Conservation (phyloP, 2,888 invertebrate genomes). For the Rhodophaea formosa region DNA sequence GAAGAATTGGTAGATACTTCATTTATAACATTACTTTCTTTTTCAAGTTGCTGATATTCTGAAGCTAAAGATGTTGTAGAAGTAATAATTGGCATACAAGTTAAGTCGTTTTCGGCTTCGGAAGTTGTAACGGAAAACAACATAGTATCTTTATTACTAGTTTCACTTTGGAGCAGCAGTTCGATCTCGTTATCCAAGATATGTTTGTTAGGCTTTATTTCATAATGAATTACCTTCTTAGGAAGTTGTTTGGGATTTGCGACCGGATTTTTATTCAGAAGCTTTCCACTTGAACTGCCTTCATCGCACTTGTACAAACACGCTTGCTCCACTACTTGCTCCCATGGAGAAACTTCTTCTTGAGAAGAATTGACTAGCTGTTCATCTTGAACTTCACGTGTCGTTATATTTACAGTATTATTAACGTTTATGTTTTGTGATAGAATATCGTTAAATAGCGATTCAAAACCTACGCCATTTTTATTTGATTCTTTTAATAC, state of each 20-base stretch:
- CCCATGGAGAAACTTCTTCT: not conserved
- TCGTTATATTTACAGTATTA: not conserved
- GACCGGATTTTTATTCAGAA: slow-evolving; percentile 61
- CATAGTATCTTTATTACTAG: not conserved
- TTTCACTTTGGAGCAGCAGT: not conserved
- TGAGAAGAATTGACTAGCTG: not conserved
- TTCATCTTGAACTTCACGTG: not conserved
- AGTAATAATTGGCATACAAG: slow-evolving; percentile 58
- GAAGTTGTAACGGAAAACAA: slow-evolving; percentile 19
- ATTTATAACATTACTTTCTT: slow-evolving; percentile 21
- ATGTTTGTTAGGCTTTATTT: slow-evolving; percentile 21
- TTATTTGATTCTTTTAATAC: not conserved
- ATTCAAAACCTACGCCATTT: not conserved
- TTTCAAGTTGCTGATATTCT: slow-evolving; percentile 12
- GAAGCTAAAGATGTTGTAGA: slow-evolving; percentile 55
- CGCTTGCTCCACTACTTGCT: slow-evolving; percentile 12
- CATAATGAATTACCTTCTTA: slow-evolving; percentile 39
- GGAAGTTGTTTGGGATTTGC: slow-evolving; percentile 67
- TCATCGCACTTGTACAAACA: slow-evolving; percentile 19
- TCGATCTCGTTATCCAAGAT: not conserved
- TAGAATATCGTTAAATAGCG: not conserved
- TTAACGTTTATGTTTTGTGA: not conserved
- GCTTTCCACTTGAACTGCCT: slow-evolving; percentile 32
- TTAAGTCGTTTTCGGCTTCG: slow-evolving; percentile 24
- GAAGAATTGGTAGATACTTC: slow-evolving; percentile 7